A percentile compares a stretch with the other conserved stretches of the same genome.
phyloP scores from a whole-genome alignment of 2,797 vertebrate genomes.

The Danio aesculapii region DNA sequence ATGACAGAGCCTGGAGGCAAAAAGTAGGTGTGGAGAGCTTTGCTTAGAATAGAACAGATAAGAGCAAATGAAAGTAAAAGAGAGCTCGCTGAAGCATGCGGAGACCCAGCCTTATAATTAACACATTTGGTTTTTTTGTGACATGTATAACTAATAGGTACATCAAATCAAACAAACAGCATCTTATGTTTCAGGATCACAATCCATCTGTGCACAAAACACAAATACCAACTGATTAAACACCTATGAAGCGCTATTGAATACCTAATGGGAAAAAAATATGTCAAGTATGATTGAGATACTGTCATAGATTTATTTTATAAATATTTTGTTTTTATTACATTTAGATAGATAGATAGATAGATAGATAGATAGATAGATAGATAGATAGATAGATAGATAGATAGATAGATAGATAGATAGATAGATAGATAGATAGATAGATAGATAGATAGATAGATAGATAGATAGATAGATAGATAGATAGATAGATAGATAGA shows the following conservation, averaged over 20 bases:
- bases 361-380: too few species aligned
- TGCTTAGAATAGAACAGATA: constrained; percentile 21
- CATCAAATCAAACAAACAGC: background rate
- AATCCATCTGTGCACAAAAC: background rate
- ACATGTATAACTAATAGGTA: background rate
- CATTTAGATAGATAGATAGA: too few species aligned
- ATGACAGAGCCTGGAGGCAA: constrained; percentile 1
- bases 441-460: too few species aligned
- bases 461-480: too few species aligned
- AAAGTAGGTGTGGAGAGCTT: constrained; percentile 15
- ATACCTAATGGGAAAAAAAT: background rate
- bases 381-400: too few species aligned
- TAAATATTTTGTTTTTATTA: too few species aligned
- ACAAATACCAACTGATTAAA: too few species aligned
- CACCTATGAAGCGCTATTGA: background rate
- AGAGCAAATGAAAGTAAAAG: constrained; percentile 5
- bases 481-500: too few species aligned
- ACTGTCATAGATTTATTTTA: too few species aligned
- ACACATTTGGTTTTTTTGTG: background rate
- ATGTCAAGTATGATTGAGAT: too few species aligned
- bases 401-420: too few species aligned
- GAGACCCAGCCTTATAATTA: constrained; percentile 5
- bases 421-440: too few species aligned
- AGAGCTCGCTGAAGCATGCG: constrained; percentile 1
- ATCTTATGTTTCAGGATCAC: background rate